Evolutionary conservation across 2,888 invertebrate species (phyloP).

Genomic region (Ennomos fuscantarius): DNA sequence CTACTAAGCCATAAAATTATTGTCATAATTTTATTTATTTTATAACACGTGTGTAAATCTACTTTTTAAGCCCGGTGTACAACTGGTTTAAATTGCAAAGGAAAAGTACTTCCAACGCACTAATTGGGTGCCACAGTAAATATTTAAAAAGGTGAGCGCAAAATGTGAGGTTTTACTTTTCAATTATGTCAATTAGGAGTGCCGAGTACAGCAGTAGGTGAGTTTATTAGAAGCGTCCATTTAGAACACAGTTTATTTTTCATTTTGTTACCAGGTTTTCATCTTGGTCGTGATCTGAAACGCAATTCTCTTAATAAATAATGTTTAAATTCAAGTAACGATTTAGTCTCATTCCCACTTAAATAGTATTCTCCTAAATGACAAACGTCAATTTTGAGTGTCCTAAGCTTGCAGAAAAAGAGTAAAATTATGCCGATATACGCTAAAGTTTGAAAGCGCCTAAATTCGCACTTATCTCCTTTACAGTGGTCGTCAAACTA

Average conservation of each 20-base stretch:
- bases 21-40: background rate
- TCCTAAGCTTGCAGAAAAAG: too few relatives aligned
- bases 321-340: too few relatives aligned
- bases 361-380: too few relatives aligned
- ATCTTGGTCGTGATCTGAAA: background rate
- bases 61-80: conserved; percentile 3
- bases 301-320: too few relatives aligned
- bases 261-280: conserved; percentile 1
- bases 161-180: conserved; percentile 76
- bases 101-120: conserved; percentile 64
- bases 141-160: conserved; percentile 76
- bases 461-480: too few relatives aligned
- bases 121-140: conserved; percentile 82
- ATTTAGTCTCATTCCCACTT: too few relatives aligned
- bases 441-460: too few relatives aligned
- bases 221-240: conserved; percentile 38
- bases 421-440: too few relatives aligned
- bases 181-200: conserved; percentile 78
- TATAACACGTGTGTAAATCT: background rate
- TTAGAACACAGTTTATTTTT: conserved; percentile 19
- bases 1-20: too few relatives aligned
- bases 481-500: too few relatives aligned
- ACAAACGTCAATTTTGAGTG: too few relatives aligned
- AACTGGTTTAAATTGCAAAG: conserved; percentile 46
- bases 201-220: conserved; percentile 55